phyloP scores from a whole-genome alignment of 2,888 invertebrate species.

The Slavum lentiscoides region DNA sequence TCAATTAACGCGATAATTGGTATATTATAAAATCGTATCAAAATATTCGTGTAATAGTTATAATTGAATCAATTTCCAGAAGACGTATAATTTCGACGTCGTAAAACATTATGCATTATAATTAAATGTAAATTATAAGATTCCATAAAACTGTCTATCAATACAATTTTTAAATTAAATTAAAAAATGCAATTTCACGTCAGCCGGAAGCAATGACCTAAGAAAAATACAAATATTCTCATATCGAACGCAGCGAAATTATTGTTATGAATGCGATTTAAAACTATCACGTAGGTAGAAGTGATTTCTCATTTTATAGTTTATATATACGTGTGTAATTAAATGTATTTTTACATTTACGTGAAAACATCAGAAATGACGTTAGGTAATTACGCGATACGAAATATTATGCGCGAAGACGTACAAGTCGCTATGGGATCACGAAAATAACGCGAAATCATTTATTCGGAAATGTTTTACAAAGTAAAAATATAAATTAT shows the following conservation, averaged over 20 bases:
- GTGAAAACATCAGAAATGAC: too few relatives aligned
- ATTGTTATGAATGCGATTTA: neutral
- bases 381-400: too few relatives aligned
- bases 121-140: slow-evolving; percentile 14
- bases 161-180: slow-evolving; percentile 6
- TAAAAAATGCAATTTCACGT: neutral
- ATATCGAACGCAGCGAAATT: neutral
- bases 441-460: too few relatives aligned
- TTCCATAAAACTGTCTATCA: slow-evolving; percentile 22
- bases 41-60: neutral
- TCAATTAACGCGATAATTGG: neutral
- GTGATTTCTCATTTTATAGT: too few relatives aligned
- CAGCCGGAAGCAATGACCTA: neutral
- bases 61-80: slow-evolving; percentile 25
- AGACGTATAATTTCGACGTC: slow-evolving; percentile 25
- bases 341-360: too few relatives aligned
- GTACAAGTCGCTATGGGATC: too few relatives aligned
- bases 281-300: too few relatives aligned
- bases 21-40: too few relatives aligned
- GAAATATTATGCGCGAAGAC: too few relatives aligned
- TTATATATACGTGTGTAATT: too few relatives aligned
- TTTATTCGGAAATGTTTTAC: too few relatives aligned
- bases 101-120: slow-evolving; percentile 4
- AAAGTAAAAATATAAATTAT: too few relatives aligned
- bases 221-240: neutral